These are phyloP conservation scores for Australoheros scitulus DNA, from an alignment of 2,113 vertebrate species.

Conservation along the genomic window DNA sequence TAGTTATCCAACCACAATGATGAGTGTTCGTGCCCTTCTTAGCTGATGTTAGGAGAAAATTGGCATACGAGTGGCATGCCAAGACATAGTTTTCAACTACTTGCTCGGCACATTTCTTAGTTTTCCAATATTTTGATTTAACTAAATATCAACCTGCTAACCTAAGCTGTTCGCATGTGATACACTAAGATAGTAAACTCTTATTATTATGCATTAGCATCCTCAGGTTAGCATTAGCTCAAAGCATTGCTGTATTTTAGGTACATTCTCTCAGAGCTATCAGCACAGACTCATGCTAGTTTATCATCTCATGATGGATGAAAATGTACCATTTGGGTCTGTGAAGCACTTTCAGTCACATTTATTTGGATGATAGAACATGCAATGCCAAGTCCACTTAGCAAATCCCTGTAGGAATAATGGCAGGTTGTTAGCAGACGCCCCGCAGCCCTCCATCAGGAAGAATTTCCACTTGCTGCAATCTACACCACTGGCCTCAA, in stretches of 20 bases:
- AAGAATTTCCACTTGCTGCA: not conserved
- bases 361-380: not conserved
- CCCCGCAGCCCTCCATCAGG: constrained; percentile 19
- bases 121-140: not conserved
- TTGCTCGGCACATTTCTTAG: not conserved
- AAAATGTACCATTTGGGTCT: not conserved
- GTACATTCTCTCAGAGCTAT: not conserved
- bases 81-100: not conserved
- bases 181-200: not conserved
- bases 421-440: constrained; percentile 16
- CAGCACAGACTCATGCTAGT: not conserved
- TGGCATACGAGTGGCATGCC: rapidly evolving
- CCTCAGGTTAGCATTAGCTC: not conserved
- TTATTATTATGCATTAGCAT: not conserved
- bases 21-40: not conserved
- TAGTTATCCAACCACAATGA: rapidly evolving
- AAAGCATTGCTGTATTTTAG: not conserved
- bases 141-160: not conserved
- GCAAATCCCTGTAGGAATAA: constrained; percentile 12
- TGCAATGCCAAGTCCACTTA: constrained; percentile 6
- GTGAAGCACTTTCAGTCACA: not conserved
- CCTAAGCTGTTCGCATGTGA: not conserved
- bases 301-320: not conserved
- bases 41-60: not conserved
- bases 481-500: not conserved